Conservation (phyloP, 2,113 vertebrate genomes). For the Macheiramphus alcinus region DNA sequence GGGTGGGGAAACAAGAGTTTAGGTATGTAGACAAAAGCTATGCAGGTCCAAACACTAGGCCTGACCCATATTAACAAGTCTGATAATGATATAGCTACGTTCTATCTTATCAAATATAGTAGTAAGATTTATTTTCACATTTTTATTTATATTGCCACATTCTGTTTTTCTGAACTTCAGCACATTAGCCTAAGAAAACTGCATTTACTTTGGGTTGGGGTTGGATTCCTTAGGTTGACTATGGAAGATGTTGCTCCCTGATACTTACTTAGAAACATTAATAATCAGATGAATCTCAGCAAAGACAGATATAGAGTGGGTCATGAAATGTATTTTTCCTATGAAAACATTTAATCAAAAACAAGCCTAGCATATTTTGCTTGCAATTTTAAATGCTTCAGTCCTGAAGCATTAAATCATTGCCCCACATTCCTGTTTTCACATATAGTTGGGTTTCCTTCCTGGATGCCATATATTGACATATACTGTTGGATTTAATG, state of each 20-base stretch:
- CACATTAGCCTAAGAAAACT: neutral
- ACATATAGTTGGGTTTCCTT: neutral
- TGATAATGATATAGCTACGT: neutral
- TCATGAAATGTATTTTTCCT: neutral
- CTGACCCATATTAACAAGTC: neutral
- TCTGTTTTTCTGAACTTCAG: neutral
- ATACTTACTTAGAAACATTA: neutral
- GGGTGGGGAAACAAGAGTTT: neutral
- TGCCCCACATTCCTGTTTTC: neutral
- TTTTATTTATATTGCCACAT: neutral
- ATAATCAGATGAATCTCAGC: neutral
- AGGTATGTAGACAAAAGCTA: neutral
- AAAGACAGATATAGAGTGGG: neutral
- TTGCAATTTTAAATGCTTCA: neutral
- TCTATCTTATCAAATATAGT: neutral
- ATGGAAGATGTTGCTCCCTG: neutral
- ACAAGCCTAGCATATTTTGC: neutral
- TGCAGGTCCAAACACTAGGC: neutral
- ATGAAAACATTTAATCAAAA: neutral
- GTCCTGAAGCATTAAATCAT: neutral
- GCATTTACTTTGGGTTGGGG: neutral
- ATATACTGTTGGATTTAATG: neutral
- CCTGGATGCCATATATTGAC: neutral
- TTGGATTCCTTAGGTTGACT: neutral
- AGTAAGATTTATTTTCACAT: neutral